These are phyloP conservation scores for Campoletis sonorensis DNA, from an alignment of 1,140 invertebrate genomes.

Conservation along the genomic window DNA sequence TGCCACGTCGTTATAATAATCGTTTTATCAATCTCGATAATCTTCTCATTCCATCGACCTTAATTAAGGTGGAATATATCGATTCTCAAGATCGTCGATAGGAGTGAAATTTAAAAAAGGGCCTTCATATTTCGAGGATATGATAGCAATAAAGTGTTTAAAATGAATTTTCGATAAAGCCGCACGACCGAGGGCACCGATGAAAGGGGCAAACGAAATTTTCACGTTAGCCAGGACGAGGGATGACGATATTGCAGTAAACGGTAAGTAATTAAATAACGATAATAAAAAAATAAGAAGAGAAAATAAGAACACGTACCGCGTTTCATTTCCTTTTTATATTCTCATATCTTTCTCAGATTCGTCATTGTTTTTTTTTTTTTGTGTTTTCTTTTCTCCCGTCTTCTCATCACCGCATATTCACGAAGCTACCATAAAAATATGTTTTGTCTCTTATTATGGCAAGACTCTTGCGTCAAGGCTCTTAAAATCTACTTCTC, in stretches of 20 bases:
- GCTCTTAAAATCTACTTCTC: constrained; percentile 53
- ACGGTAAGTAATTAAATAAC: not conserved
- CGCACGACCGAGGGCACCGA: not conserved
- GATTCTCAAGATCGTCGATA: not conserved
- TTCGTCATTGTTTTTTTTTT: not conserved
- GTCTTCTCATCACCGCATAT: constrained; percentile 46
- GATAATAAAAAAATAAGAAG: constrained; percentile 34
- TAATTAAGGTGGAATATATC: not conserved
- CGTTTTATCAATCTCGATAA: constrained; percentile 24
- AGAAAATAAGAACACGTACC: constrained; percentile 43
- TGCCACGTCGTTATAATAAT: constrained; percentile 56
- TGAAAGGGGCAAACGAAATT: not conserved
- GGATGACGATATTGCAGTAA: not conserved
- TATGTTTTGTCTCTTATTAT: constrained; percentile 66
- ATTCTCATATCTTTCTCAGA: constrained; percentile 17
- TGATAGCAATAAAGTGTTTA: too few relatives aligned
- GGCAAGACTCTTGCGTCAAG: constrained; percentile 63
- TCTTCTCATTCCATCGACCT: not conserved
- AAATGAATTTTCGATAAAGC: too few relatives aligned
- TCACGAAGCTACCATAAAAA: constrained; percentile 69
- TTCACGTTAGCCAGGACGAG: not conserved
- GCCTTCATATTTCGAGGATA: not conserved
- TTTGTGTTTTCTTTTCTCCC: not conserved
- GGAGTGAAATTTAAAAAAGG: not conserved
- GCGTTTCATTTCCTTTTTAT: constrained; percentile 38